Conservation (phyloP, 2,888 invertebrate genomes). For the Ashinkailepas kermadecensis region DNA sequence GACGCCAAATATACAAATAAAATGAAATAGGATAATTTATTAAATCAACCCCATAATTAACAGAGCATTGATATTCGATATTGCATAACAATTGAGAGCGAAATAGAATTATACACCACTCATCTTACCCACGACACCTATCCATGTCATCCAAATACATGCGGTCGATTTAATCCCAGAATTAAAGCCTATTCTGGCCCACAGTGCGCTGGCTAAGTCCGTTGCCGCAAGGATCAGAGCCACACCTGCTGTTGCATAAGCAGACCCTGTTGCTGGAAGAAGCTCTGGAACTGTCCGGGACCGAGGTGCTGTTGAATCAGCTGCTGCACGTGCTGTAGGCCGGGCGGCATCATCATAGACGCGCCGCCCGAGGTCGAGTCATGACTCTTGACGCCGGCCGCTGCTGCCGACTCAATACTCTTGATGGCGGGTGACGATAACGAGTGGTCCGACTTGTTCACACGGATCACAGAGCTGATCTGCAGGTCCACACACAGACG, state of each 20-base stretch:
- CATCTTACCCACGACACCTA: too few species aligned
- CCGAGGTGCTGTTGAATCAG: slow-evolving; percentile 12
- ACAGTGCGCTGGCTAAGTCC: too few species aligned
- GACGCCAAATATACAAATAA: too few species aligned
- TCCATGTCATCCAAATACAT: too few species aligned
- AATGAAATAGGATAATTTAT: too few species aligned
- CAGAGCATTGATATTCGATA: too few species aligned
- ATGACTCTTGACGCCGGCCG: background rate
- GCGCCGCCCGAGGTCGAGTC: background rate
- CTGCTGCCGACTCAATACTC: background rate
- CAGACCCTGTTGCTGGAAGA: slow-evolving; percentile 10
- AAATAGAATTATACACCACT: too few species aligned
- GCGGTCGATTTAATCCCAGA: too few species aligned
- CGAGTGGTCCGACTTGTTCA: background rate
- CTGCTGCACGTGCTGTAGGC: slow-evolving; percentile 3
- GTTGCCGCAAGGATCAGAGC: too few species aligned
- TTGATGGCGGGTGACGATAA: background rate
- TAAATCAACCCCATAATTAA: too few species aligned
- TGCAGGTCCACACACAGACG: background rate
- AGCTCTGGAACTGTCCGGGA: slow-evolving; percentile 10
- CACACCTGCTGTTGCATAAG: slow-evolving; percentile 7
- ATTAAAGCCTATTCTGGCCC: too few species aligned
- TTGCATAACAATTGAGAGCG: too few species aligned
- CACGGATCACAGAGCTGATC: background rate
- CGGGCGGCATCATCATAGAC: background rate